Evolutionary conservation across 23 tunicate species (phyloP), one percentile per base, ranked within the genome.

Genomic region (Trididemnum nubilum): DNA sequence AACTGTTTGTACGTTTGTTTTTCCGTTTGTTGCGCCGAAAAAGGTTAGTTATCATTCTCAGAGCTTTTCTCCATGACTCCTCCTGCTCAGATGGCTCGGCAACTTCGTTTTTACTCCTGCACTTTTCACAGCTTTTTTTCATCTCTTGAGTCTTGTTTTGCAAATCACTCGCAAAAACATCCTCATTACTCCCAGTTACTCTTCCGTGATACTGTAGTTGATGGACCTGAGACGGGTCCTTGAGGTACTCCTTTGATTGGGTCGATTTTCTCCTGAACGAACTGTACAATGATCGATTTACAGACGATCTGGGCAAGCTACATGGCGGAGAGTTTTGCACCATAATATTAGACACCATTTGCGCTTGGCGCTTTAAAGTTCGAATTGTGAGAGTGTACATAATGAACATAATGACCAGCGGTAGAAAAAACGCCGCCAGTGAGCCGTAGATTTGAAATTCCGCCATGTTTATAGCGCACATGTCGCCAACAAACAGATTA

Each of bases 391-490:
- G 79, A 15, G 88, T 90, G 81, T 92, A 85, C 77, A 83, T 83
- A 24, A 87, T 64, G 32, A 87, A 84, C 97, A 92, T 92, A 35
- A 92, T 85, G 24, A 83, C 71, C 39, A 92, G 71, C 21, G 97
- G 97, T 19, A 87, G 85, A 33, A 92, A 87, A 67, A 92, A 92
- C 0, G 97, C 97, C 35, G 78, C 97, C 22, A 92, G 64, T 1
- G 97, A 92, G 1, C 97, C 97, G 82, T 50, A 87, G 29, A 87
- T 83, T 27, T 83, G 79, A 35, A 92, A 92, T 51, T 87, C 72
- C 7, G 92, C 81, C 60, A 87, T 81, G 88, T 92, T 84, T 49
- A 92, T 92, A 0, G 88, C 88, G 35, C 97, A 92, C 71, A 82
- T 39, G 2, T 74, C 85, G 9, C 81, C 88, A 24, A 52, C 51